These are phyloP conservation scores for Alces alces DNA, from an alignment of 2,113 vertebrate genomes.

Conservation along the genomic window DNA sequence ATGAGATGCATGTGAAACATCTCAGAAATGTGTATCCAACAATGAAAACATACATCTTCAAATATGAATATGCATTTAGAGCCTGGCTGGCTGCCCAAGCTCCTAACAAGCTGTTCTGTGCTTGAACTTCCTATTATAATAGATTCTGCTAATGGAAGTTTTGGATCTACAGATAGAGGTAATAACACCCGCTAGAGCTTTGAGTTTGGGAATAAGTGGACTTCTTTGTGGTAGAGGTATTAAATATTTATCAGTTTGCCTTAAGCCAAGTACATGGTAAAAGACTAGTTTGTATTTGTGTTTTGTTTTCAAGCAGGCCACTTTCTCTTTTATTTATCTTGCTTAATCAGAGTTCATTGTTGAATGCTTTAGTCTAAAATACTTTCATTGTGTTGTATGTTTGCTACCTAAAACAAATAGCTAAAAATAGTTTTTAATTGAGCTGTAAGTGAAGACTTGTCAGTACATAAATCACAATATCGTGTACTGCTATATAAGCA, in stretches of 20 bases:
- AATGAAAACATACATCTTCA: slow-evolving; percentile 6
- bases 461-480: not conserved
- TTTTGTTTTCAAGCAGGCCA: slow-evolving; percentile 22
- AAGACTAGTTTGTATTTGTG: slow-evolving; percentile 18
- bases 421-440: slow-evolving; percentile 1
- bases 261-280: not conserved
- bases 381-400: not conserved
- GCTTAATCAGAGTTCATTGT: slow-evolving; percentile 24
- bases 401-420: not conserved
- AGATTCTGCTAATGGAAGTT: not conserved
- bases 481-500: not conserved
- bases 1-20: not conserved
- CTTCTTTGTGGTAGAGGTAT: not conserved
- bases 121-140: not conserved
- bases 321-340: slow-evolving; percentile 24
- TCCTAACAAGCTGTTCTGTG: not conserved
- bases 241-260: slow-evolving; percentile 50
- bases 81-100: not conserved
- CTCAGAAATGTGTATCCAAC: slow-evolving; percentile 1
- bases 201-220: not conserved
- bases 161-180: not conserved
- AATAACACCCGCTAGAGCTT: not conserved
- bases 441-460: not conserved
- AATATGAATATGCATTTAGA: not conserved
- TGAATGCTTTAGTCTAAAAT: slow-evolving; percentile 3